Conservation (phyloP, 2,113 vertebrate genomes). For the Pollimyrus isidori region DNA sequence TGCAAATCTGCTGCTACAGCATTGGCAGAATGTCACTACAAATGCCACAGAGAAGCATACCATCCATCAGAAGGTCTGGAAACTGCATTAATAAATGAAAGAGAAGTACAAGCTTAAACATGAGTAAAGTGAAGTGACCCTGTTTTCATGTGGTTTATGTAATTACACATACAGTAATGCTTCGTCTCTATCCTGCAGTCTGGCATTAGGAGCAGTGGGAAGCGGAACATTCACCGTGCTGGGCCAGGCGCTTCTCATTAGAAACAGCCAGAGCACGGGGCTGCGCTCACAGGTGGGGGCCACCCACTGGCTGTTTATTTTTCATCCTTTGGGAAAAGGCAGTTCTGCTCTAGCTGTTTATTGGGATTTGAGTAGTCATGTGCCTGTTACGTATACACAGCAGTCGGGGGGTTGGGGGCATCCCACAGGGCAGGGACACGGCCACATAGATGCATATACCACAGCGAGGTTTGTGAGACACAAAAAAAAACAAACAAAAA, state of each 20-base stretch:
- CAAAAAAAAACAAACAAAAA: neutral
- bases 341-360: conserved; percentile 61
- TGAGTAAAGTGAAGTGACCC: neutral
- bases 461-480: neutral
- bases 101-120: neutral
- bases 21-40: conserved; percentile 39
- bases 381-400: conserved; percentile 57
- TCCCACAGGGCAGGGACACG: conserved; percentile 37
- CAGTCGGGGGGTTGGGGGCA: conserved; percentile 35
- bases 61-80: neutral
- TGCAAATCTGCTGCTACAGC: neutral
- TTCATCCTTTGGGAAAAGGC: conserved; percentile 51
- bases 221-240: conserved; percentile 45
- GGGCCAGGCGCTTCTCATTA: conserved; percentile 55
- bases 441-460: neutral
- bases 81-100: neutral
- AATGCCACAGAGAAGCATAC: conserved; percentile 41
- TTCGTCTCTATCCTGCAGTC: neutral
- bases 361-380: conserved; percentile 67
- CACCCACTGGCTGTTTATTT: conserved; percentile 73
- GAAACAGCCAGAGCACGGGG: conserved; percentile 67
- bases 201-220: neutral
- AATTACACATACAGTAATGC: neutral
- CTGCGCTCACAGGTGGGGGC: conserved; percentile 65
- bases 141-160: neutral